Conservation (phyloP, 2,113 vertebrate genomes). For the Anoura caudifer region DNA sequence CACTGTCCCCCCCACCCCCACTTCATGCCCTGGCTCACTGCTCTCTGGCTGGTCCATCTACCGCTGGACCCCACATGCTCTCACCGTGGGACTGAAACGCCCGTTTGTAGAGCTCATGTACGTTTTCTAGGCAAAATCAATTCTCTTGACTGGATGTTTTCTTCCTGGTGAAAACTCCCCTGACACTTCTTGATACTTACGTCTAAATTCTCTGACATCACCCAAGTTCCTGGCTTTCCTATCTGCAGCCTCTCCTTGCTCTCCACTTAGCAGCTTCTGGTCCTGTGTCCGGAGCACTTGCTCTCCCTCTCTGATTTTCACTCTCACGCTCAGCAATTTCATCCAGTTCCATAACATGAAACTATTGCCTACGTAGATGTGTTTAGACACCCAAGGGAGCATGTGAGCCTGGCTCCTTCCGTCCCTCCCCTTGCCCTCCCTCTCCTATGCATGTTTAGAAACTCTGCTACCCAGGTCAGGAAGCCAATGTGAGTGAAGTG, state of each 20-base stretch:
- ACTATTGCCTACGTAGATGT: neutral
- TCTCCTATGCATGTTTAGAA: neutral
- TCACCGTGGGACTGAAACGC: neutral
- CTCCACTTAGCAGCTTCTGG: neutral
- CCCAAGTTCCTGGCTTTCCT: neutral
- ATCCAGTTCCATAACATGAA: neutral
- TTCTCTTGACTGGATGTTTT: neutral
- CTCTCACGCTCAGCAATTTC: neutral
- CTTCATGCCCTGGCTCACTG: neutral
- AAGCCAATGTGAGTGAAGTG: neutral
- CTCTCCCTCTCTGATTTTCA: neutral
- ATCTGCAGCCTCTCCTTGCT: neutral
- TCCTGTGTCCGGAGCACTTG: neutral
- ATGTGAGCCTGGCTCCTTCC: neutral
- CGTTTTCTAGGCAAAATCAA: neutral
- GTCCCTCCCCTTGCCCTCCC: neutral
- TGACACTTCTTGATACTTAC: no score
- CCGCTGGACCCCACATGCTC: neutral
- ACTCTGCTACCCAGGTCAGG: neutral
- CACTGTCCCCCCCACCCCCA: fast-evolving
- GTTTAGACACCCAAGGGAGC: neutral
- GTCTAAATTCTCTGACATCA: neutral
- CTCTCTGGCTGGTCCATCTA: neutral
- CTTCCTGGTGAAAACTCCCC: no score
- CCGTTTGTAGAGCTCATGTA: neutral